phyloP scores from a whole-genome alignment of 2,113 vertebrate genomes.

The Manacus vitellinus region DNA sequence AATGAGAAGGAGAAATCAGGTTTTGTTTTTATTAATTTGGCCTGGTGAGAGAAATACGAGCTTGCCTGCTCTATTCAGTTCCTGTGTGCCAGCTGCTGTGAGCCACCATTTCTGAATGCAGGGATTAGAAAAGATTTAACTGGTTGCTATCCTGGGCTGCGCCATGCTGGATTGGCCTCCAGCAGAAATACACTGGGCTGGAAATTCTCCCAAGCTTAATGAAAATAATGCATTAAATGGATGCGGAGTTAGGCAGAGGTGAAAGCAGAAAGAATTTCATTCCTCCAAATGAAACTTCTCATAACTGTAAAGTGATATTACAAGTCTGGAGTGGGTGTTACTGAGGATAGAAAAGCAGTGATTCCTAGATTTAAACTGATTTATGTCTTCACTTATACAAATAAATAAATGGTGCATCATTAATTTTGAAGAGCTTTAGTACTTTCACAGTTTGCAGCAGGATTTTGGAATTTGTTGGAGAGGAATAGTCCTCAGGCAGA shows the following conservation, averaged over 20 bases:
- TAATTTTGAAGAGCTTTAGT: background rate
- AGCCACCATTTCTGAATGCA: conserved; percentile 48
- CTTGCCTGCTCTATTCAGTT: conserved; percentile 32
- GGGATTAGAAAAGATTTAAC: conserved; percentile 49
- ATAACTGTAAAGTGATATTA: conserved; percentile 1
- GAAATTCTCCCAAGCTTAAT: background rate
- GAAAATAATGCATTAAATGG: conserved; percentile 18
- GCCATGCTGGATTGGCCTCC: background rate
- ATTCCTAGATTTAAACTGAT: background rate
- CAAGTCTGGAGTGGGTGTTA: background rate
- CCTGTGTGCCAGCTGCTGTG: background rate
- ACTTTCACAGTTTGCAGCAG: background rate
- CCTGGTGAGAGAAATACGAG: conserved; percentile 66
- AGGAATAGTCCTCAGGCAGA: background rate
- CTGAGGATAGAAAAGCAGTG: background rate
- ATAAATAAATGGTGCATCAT: background rate
- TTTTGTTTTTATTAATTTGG: conserved; percentile 80
- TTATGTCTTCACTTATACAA: background rate
- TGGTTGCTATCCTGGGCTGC: conserved; percentile 6
- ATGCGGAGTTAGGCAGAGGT: background rate
- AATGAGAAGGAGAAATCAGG: conserved; percentile 52
- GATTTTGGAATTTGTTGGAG: background rate
- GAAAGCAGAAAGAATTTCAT: background rate
- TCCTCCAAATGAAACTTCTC: background rate
- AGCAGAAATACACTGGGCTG: background rate